phyloP scores from a whole-genome alignment of 2,113 vertebrate species.

The Gallinago undulata region DNA sequence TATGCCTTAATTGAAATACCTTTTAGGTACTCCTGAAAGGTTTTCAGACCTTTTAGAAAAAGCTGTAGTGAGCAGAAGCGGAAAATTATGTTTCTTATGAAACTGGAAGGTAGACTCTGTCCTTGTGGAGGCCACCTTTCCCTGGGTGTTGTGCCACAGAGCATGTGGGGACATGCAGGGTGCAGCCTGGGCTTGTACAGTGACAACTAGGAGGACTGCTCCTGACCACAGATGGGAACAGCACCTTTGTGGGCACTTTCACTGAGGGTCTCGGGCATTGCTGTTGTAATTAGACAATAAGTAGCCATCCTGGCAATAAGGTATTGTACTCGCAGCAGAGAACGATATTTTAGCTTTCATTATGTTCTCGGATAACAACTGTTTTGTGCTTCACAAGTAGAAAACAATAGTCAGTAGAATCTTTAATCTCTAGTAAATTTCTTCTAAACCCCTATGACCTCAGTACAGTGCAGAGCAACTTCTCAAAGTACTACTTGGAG shows the following conservation, averaged over 20 bases:
- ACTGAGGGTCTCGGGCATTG: neutral
- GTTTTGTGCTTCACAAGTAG: neutral
- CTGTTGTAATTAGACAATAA: neutral
- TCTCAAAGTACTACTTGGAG: neutral
- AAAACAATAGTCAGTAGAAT: neutral
- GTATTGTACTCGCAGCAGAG: neutral
- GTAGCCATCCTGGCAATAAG: neutral
- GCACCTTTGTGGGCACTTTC: neutral
- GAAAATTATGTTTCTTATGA: neutral
- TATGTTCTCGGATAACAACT: neutral
- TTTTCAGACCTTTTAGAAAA: neutral
- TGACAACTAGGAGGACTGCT: neutral
- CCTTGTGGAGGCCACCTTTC: neutral
- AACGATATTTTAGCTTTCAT: neutral
- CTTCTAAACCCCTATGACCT: neutral
- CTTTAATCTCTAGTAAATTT: neutral
- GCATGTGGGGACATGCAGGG: accelerated
- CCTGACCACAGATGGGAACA: neutral
- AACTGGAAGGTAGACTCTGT: neutral
- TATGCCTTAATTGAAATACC: too few relatives aligned
- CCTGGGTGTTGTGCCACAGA: accelerated
- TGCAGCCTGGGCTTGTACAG: neutral
- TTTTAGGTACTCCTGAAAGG: too few relatives aligned
- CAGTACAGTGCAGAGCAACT: neutral
- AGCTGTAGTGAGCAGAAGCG: neutral